Conservation (phyloP, 2,888 invertebrate genomes). For the Polylopha cassiicola region DNA sequence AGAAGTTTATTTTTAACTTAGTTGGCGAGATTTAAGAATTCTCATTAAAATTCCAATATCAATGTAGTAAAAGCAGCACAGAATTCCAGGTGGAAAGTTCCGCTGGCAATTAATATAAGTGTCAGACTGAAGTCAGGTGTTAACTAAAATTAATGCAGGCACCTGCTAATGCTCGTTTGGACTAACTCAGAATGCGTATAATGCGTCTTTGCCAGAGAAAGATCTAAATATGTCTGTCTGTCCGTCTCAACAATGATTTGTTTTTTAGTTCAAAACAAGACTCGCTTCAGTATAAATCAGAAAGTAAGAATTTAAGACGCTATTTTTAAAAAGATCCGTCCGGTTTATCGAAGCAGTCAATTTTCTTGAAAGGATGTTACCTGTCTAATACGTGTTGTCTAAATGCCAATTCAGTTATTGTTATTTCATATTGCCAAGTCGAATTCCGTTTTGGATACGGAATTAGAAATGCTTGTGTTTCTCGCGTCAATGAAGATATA, state of each 20-base stretch:
- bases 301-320: no score
- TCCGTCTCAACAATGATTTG: conserved; percentile 3
- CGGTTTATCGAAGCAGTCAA: no score
- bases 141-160: conserved; percentile 40
- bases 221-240: conserved; percentile 37
- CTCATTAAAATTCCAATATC: conserved; percentile 7
- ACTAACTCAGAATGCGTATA: conserved; percentile 7
- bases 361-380: no score
- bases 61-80: conserved; percentile 5
- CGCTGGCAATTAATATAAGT: conserved; percentile 8
- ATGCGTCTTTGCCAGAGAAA: conserved; percentile 27
- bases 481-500: no score
- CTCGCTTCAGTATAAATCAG: neutral
- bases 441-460: no score
- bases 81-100: conserved; percentile 12
- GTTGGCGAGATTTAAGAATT: neutral
- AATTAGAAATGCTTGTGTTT: no score
- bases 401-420: no score
- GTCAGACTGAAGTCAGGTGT: conserved; percentile 38
- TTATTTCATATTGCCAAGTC: no score
- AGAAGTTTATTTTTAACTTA: no score
- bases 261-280: neutral
- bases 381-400: no score
- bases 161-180: conserved; percentile 39
- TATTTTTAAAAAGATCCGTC: no score